Evolutionary conservation across 37 sponge, comb jelly and placozoan species (phyloP).

Genomic region (Cladorhizidae sp.): DNA sequence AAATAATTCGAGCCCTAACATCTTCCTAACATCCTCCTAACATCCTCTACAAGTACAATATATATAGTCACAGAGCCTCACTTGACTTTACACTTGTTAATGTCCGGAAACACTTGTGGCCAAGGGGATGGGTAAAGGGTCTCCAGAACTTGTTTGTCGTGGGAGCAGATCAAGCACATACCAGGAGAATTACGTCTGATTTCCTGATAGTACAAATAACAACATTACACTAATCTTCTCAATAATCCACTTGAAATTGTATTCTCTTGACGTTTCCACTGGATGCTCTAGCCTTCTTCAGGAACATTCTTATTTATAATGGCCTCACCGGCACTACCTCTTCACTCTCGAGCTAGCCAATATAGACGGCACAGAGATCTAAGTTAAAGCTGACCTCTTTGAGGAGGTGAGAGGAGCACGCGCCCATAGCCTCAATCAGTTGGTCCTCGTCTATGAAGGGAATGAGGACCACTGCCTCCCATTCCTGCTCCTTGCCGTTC

Average conservation of each 20-base stretch:
- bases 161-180: slow-evolving; percentile 24
- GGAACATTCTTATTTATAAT: neutral
- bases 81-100: slow-evolving; percentile 51
- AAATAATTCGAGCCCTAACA: no score
- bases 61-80: neutral
- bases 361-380: no score
- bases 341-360: no score
- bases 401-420: slow-evolving; percentile 16
- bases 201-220: slow-evolving; percentile 17
- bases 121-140: slow-evolving; percentile 66
- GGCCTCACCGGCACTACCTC: no score
- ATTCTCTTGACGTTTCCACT: no score
- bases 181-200: slow-evolving; percentile 36
- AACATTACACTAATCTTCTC: no score
- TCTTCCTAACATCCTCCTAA: no score
- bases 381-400: slow-evolving; percentile 22
- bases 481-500: slow-evolving; percentile 96
- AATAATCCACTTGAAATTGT: no score
- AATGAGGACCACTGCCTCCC: slow-evolving; percentile 98
- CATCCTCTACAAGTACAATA: no score
- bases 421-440: slow-evolving; percentile 67
- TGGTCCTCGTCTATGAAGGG: slow-evolving; percentile 93
- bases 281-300: no score
- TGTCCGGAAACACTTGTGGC: slow-evolving; percentile 59
- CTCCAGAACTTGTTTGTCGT: neutral